Evolutionary conservation across 1,140 invertebrate species (phyloP).

Genomic region (Samia ricini): DNA sequence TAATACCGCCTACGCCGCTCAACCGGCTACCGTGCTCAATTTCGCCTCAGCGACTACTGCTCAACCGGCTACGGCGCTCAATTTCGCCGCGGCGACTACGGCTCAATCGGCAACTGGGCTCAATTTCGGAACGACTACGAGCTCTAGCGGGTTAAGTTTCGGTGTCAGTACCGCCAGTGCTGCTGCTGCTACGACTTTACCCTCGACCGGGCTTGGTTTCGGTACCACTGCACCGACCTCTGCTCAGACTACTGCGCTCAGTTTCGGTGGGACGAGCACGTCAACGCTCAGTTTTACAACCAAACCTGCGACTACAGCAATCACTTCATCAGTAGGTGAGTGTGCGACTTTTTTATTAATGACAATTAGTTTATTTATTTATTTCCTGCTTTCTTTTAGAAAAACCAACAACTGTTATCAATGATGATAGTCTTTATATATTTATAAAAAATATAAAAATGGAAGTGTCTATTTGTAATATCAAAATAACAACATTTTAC

Average conservation of each 20-base stretch:
- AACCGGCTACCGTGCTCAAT: not conserved
- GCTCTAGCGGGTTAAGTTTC: slow-evolving; percentile 21
- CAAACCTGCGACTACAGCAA: not conserved
- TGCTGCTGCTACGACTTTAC: slow-evolving; percentile 6
- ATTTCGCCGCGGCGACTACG: slow-evolving; percentile 10
- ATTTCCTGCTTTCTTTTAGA: too few species aligned
- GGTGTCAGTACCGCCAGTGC: slow-evolving; percentile 5
- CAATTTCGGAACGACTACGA: slow-evolving; percentile 38
- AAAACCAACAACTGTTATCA: too few species aligned
- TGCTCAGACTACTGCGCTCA: slow-evolving; percentile 4
- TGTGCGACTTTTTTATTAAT: not conserved
- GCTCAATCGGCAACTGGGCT: slow-evolving; percentile 31
- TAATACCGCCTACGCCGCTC: not conserved
- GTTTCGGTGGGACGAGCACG: slow-evolving; percentile 14
- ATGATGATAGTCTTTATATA: too few species aligned
- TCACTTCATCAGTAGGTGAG: not conserved
- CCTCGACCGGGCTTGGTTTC: slow-evolving; percentile 19
- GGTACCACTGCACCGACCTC: not conserved
- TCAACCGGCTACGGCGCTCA: slow-evolving; percentile 3
- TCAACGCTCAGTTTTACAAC: not conserved
- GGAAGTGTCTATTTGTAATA: too few species aligned
- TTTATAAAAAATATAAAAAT: too few species aligned
- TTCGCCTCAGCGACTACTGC: not conserved
- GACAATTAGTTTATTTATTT: not conserved
- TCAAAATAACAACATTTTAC: too few species aligned